Conservation (phyloP, 2,113 vertebrate species). For the Hymenochirus boettgeri region DNA sequence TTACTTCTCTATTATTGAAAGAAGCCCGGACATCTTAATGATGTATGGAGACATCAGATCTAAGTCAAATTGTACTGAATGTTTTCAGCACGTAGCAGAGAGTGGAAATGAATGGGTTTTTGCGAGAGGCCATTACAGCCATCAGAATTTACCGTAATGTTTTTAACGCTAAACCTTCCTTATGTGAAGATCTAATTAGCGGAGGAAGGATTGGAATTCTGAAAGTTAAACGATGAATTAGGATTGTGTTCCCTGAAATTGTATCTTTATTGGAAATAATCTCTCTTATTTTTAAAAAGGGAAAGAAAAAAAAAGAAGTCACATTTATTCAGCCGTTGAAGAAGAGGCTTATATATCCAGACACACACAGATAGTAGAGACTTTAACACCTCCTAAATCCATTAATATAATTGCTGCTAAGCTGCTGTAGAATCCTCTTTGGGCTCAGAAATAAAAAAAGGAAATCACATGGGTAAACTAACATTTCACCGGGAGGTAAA, state of each 20-base stretch:
- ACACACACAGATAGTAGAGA: conserved; percentile 17
- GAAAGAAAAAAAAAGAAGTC: conserved; percentile 21
- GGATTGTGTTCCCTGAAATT: conserved; percentile 25
- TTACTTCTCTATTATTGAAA: neutral
- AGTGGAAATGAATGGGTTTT: conserved; percentile 30
- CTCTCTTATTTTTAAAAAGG: conserved; percentile 32
- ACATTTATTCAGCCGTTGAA: conserved; percentile 34
- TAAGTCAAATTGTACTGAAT: conserved; percentile 21
- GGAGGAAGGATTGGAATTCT: conserved; percentile 17
- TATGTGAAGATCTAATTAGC: conserved; percentile 36
- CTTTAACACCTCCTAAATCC: conserved; percentile 52
- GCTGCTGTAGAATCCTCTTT: conserved; percentile 63
- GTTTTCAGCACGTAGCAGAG: conserved; percentile 22
- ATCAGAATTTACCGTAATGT: conserved; percentile 27
- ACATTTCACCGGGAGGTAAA: conserved; percentile 63
- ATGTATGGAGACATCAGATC: conserved; percentile 20
- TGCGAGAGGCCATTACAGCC: conserved; percentile 25
- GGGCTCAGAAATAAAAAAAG: too few species aligned
- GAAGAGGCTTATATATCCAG: conserved; percentile 54
- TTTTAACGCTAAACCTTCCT: conserved; percentile 23
- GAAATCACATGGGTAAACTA: conserved; percentile 61
- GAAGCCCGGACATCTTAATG: neutral
- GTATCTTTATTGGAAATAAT: conserved; percentile 26
- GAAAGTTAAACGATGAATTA: conserved; percentile 30
- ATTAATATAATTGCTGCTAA: conserved; percentile 66